Base-by-base conservation (phyloP, 2,113 vertebrate species). In the Galbula dea region DNA sequence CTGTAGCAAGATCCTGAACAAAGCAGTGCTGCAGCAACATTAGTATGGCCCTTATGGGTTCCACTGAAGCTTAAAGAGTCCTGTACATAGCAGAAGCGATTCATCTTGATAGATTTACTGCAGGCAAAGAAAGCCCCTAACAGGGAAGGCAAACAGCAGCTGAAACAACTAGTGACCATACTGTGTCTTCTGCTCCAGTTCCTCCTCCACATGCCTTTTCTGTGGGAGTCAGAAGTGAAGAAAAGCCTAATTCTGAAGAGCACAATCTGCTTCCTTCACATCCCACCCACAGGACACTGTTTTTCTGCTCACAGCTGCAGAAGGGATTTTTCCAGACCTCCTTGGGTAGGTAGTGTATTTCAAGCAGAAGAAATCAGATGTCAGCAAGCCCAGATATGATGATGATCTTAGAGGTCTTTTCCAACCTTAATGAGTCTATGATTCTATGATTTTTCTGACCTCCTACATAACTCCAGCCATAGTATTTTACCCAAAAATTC, bases 181-280 rank as follows among this genome's bases (percentile, higher is more conserved):
- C 32, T 15, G 37, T 13, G n/a, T 41, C 29, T 93, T 89, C 88
- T 92, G 83, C 59, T 88, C 45, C 46, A 74, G 41, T 32, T 91
- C 74, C 48, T 59, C 24, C 63, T 66, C 61, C 48, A 69, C 24
- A 26, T 0, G 7, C 34, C 11, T 39, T 81, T 84, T 30, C 36
- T 0, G 4, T 63, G 58, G 78, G 85, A 93, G 78, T 75, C 37
- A 78, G 57, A 32, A 20, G 0, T 73, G 79, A 80, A 88, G 46
- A 62, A 85, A 93, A 95, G 61, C 29, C 57, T 52, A 15, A 52
- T 54, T 83, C 79, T 41, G 68, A 91, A 49, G 39, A 79, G 57
- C 52, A 55, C 79, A 87, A 63, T 82, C 65, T 92, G 80, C 59
- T 88, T 21, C 11, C 59, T 77, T 86, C 16, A 1, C 7, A 4